These are phyloP conservation scores for Myopa tessellatipennis DNA, from an alignment of 2,888 invertebrate genomes.

Conservation along the genomic window DNA sequence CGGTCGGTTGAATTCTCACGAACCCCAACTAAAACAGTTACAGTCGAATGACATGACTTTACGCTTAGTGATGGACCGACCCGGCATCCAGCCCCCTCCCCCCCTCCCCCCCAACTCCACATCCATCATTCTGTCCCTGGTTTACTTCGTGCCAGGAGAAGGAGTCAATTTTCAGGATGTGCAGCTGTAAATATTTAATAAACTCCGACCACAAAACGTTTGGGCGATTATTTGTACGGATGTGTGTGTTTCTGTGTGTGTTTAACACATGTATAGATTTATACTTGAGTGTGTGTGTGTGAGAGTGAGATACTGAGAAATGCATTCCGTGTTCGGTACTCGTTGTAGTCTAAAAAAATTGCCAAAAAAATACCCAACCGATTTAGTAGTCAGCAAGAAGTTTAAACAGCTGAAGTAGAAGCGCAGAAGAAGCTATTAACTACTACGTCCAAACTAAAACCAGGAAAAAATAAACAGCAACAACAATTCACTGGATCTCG, in stretches of 20 bases:
- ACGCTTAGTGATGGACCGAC: not conserved
- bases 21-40: conserved; percentile 3
- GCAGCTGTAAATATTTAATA: conserved; percentile 31
- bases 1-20: conserved; percentile 13
- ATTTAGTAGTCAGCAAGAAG: not conserved
- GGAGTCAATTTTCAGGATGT: conserved; percentile 7
- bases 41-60: not conserved
- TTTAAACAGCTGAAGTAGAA: not conserved
- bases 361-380: not conserved
- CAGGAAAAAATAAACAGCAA: not conserved
- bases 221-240: conserved; percentile 2
- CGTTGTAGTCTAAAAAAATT: not conserved
- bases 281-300: not conserved
- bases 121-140: not conserved
- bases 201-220: conserved; percentile 25
- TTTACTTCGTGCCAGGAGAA: not conserved
- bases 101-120: not conserved
- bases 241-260: not conserved
- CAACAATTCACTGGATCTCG: not conserved
- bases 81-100: not conserved
- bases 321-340: not conserved
- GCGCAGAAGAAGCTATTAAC: conserved; percentile 7
- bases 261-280: not conserved
- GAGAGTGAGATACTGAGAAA: not conserved
- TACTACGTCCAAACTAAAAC: not conserved